Evolutionary conservation across 2,113 vertebrate species (phyloP).

Genomic region (Daboia siamensis): DNA sequence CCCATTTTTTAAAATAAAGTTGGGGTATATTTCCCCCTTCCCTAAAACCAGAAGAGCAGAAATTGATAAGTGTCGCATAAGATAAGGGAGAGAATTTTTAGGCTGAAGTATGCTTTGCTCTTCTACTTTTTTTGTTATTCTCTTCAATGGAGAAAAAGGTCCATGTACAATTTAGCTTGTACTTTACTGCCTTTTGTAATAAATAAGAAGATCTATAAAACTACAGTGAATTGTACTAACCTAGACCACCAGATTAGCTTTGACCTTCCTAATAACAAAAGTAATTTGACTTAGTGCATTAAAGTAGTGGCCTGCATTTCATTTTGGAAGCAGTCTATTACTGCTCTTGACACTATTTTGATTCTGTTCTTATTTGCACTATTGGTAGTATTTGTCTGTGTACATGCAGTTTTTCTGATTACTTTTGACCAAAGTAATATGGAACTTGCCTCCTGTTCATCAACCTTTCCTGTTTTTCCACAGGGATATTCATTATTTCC

Average conservation of each 20-base stretch:
- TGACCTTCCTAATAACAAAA: constrained; percentile 26
- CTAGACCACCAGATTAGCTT: constrained; percentile 3
- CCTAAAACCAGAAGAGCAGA: not conserved
- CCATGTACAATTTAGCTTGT: not conserved
- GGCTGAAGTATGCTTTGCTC: not conserved
- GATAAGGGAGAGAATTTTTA: not conserved
- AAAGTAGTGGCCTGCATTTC: not conserved
- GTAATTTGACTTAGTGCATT: not conserved
- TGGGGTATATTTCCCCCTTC: not conserved
- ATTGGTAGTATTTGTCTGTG: not conserved
- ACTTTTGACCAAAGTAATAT: not conserved
- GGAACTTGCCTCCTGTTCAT: constrained; percentile 18
- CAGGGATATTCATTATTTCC: constrained; percentile 4
- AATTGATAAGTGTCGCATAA: not conserved
- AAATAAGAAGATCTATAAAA: not conserved
- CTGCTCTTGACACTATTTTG: not conserved
- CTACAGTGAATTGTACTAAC: not conserved
- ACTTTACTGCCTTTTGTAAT: not conserved
- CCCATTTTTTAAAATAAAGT: not conserved
- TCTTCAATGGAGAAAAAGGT: not conserved
- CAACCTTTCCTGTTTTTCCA: constrained; percentile 25
- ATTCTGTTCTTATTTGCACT: not conserved
- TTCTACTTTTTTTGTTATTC: not conserved
- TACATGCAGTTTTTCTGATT: not conserved
- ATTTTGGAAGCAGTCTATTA: constrained; percentile 7